Conservation (phyloP, 2,888 invertebrate species). For the Unio pictorum region DNA sequence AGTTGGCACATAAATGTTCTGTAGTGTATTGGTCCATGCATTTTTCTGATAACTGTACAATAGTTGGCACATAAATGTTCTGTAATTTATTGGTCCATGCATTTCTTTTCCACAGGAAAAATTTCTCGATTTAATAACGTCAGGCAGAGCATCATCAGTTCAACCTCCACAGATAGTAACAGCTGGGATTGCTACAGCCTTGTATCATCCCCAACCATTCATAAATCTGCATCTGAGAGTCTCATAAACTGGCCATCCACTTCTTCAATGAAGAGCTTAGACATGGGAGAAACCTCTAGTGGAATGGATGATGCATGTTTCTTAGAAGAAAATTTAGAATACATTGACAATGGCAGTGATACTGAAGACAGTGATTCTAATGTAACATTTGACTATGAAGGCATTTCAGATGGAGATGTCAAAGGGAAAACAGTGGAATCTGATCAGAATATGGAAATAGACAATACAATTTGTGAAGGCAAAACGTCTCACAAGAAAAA, state of each 20-base stretch:
- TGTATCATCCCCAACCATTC: conserved; percentile 43
- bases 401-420: neutral
- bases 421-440: too few relatives aligned
- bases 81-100: neutral
- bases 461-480: too few relatives aligned
- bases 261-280: conserved; percentile 27
- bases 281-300: conserved; percentile 29
- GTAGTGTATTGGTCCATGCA: too few relatives aligned
- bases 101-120: conserved; percentile 27
- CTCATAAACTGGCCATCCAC: conserved; percentile 21
- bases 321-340: conserved; percentile 19
- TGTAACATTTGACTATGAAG: neutral
- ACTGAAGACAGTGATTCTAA: conserved; percentile 11
- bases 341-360: conserved; percentile 39
- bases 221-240: conserved; percentile 26
- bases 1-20: too few relatives aligned
- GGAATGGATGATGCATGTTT: conserved; percentile 21
- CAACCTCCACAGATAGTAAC: conserved; percentile 40
- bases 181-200: conserved; percentile 60
- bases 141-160: conserved; percentile 44
- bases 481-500: neutral
- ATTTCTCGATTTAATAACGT: conserved; percentile 37
- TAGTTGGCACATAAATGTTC: neutral
- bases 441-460: too few relatives aligned
- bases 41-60: neutral